phyloP scores from a whole-genome alignment of 2,888 invertebrate genomes.

The Nephrocerus scutellatus region DNA sequence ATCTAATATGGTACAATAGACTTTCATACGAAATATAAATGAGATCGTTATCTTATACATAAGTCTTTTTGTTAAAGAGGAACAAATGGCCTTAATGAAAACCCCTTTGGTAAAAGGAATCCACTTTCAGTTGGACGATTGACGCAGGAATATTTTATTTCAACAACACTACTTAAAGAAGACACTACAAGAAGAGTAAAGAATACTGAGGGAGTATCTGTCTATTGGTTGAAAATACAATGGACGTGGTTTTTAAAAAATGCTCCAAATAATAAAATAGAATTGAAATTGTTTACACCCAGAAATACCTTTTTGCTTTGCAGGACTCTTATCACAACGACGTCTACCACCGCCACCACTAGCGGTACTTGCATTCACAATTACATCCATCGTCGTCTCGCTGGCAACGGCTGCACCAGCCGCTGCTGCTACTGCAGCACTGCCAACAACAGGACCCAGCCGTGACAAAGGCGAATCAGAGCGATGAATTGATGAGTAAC shows the following conservation, averaged over 20 bases:
- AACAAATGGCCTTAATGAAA: too few relatives aligned
- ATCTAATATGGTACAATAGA: too few relatives aligned
- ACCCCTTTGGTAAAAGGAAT: too few relatives aligned
- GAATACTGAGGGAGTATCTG: too few relatives aligned
- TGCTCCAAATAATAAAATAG: not conserved
- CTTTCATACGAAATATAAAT: too few relatives aligned
- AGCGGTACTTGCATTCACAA: constrained; percentile 23
- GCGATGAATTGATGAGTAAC: too few relatives aligned
- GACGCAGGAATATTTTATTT: too few relatives aligned
- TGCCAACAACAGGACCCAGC: constrained; percentile 44
- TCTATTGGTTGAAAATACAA: constrained; percentile 1
- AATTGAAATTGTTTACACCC: not conserved
- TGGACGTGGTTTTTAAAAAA: not conserved
- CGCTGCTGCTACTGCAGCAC: constrained; percentile 46
- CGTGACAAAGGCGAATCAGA: constrained; percentile 41
- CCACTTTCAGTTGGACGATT: too few relatives aligned
- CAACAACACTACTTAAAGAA: too few relatives aligned
- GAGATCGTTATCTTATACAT: too few relatives aligned
- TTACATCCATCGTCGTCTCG: constrained; percentile 32
- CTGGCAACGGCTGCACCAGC: constrained; percentile 19
- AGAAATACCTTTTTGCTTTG: constrained; percentile 32
- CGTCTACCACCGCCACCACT: constrained; percentile 38
- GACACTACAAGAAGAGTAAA: too few relatives aligned
- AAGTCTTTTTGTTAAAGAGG: too few relatives aligned
- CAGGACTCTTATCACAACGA: constrained; percentile 47